A percentile compares a stretch with the other conserved stretches of the same genome.
phyloP scores from a whole-genome alignment of 1,140 invertebrate species.

The Drosophila nigromelanica region DNA sequence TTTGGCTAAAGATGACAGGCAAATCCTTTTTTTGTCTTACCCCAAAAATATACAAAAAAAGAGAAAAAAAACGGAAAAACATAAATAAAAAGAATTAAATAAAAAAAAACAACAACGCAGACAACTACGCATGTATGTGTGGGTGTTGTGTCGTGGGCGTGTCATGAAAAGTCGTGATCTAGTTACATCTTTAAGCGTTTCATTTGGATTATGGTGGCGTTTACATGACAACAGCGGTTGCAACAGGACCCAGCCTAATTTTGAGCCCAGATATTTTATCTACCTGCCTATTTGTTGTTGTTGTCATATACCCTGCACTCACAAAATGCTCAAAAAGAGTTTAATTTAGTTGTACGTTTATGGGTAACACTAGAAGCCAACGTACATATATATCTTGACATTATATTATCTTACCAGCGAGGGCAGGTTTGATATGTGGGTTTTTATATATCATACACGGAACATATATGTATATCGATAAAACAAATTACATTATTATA shows the following conservation, averaged over 20 bases:
- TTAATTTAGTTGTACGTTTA: no score
- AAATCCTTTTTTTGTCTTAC: conserved; percentile 35
- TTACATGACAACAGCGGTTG: conserved; percentile 45
- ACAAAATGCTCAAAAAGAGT: no score
- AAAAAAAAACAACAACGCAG: not conserved
- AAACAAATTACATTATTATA: no score
- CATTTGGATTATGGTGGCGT: conserved; percentile 69
- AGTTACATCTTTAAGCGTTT: conserved; percentile 75
- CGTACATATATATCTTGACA: no score
- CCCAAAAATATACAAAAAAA: not conserved
- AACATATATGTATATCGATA: no score
- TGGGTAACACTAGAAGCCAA: no score
- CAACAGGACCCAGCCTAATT: conserved; percentile 40
- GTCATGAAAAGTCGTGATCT: conserved; percentile 67
- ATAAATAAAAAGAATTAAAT: not conserved
- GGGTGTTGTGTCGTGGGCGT: not conserved
- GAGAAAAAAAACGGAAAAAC: conserved; percentile 3
- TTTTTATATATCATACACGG: no score
- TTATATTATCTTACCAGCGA: no score
- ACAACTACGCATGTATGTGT: conserved; percentile 2
- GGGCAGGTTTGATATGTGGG: no score
- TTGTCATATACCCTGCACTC: not conserved
- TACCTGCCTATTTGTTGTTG: not conserved
- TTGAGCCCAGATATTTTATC: not conserved
- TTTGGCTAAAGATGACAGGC: conserved; percentile 64